Evolutionary conservation across 1,140 invertebrate genomes (phyloP), one percentile per base, ranked within the genome.

Genomic region (Pogonognathellus flavescens): DNA sequence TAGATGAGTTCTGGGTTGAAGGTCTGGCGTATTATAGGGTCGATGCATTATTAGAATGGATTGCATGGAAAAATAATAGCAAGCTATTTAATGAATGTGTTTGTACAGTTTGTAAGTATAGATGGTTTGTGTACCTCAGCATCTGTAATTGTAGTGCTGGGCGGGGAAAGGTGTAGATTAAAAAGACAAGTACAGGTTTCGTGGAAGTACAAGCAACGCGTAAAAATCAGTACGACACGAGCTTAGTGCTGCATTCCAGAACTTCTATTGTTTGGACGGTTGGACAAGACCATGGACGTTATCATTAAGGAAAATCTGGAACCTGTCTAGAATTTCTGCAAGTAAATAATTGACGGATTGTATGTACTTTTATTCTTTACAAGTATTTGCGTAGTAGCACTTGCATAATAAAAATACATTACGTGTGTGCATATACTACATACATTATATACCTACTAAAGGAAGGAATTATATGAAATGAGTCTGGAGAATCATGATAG

Each of bases 61-160:
- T 66, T 66, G 22, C 62, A 66, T 25, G 62, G 62, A 66, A 25
- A 66, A 66, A 66, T 66, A 66, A 66, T 25, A 66, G 62, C 62
- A 66, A 25, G 62, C 62, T 25, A 25, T 66, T 66, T 66, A 66
- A 66, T 66, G 62, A 66, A 25, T 66, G 25, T 66, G 62, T 66
- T 66, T 25, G 62, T 25, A 66, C 53, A 14, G 53, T 14, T 55
- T 55, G 62, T 66, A 20, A 66, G 62, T 31, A 20, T 31, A 11
- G 8, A 66, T 66, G 62, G 25, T 25, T 25, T 25, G 22, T 66
- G 25, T 22, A 20, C 62, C 20, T 31, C 20, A 20, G 20, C 22
- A 66, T 66, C 62, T 25, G 62, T 66, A 66, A 66, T 66, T 66
- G 25, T 66, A 66, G 62, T 66, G 62, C 20, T 60, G 22, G 62